phyloP scores from a whole-genome alignment of 2,888 invertebrate genomes.

The Bombyx huttoni region DNA sequence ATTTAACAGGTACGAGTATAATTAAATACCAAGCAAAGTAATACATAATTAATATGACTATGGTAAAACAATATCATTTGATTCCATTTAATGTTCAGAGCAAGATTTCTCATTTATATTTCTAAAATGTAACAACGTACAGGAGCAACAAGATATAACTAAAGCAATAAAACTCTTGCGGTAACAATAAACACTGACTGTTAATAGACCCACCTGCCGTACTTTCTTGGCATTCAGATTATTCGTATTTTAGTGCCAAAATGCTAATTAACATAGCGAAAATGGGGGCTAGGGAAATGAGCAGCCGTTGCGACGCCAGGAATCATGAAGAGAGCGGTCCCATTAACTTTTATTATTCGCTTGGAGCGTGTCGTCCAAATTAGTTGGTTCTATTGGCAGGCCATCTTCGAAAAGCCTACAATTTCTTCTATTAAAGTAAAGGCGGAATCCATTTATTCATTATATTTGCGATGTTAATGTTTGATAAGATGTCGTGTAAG shows the following conservation, averaged over 20 bases:
- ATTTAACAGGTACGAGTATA: too few relatives aligned
- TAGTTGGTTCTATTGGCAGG: conserved; percentile 60
- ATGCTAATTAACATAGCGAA: conserved; percentile 63
- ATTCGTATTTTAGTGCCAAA: conserved; percentile 61
- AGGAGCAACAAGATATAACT: not conserved
- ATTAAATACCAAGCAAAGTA: too few relatives aligned
- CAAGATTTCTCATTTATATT: not conserved
- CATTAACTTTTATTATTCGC: conserved; percentile 70
- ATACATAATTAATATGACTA: too few relatives aligned
- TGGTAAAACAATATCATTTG: too few relatives aligned
- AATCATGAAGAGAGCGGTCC: conserved; percentile 58
- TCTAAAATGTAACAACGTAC: conserved; percentile 4
- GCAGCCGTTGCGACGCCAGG: conserved; percentile 51
- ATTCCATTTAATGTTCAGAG: too few relatives aligned
- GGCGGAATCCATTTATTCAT: conserved; percentile 8
- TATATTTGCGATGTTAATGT: too few relatives aligned
- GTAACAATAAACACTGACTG: conserved; percentile 1
- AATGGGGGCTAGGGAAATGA: conserved; percentile 55
- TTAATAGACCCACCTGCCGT: not conserved
- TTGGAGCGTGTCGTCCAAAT: conserved; percentile 66
- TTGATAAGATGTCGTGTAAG: too few relatives aligned
- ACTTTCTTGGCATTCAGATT: conserved; percentile 42
- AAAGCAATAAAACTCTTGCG: not conserved
- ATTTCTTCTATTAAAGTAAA: conserved; percentile 41
- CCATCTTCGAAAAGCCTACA: conserved; percentile 39